Evolutionary conservation across 1,140 invertebrate species (phyloP).

Genomic region (Philopotamus ludificatus): DNA sequence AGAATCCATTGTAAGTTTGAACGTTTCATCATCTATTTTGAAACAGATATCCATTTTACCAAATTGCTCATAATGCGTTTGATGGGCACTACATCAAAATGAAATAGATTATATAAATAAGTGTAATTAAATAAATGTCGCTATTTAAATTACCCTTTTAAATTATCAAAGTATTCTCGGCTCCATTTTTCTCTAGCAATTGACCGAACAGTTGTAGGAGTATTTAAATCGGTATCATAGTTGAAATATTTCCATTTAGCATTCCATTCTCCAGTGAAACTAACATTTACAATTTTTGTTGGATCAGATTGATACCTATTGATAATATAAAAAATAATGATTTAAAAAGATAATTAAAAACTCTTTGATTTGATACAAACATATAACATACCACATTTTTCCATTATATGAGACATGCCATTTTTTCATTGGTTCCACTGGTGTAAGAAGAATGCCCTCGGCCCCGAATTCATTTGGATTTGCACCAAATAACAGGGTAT

Average conservation of each 20-base stretch:
- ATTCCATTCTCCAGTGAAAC: conserved; percentile 56
- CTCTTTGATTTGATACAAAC: too few relatives aligned
- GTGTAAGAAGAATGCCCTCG: conserved; percentile 63
- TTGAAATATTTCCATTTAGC: conserved; percentile 60
- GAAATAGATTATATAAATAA: conserved; percentile 3
- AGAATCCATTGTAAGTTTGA: conserved; percentile 54
- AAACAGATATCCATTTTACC: conserved; percentile 59
- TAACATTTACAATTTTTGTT: conserved; percentile 51
- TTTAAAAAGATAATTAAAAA: too few relatives aligned
- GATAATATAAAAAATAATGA: too few relatives aligned
- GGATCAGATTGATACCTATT: conserved; percentile 53
- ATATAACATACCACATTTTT: conserved; percentile 62
- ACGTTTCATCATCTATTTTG: conserved; percentile 53
- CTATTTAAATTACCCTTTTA: conserved; percentile 58
- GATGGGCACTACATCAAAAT: conserved; percentile 61
- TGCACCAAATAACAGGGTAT: conserved; percentile 62
- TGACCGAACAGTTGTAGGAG: conserved; percentile 59
- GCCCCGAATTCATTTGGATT: conserved; percentile 59
- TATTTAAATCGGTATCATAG: conserved; percentile 66
- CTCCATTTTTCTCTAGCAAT: conserved; percentile 69
- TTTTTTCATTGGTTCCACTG: conserved; percentile 64
- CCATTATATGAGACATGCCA: conserved; percentile 66
- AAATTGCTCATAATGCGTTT: conserved; percentile 75
- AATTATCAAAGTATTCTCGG: conserved; percentile 61
- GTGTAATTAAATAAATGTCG: background rate